A percentile compares a stretch with the other conserved stretches of the same genome.
These are phyloP conservation scores for Istiophorus platypterus DNA, from an alignment of 2,113 vertebrate genomes.

Conservation along the genomic window DNA sequence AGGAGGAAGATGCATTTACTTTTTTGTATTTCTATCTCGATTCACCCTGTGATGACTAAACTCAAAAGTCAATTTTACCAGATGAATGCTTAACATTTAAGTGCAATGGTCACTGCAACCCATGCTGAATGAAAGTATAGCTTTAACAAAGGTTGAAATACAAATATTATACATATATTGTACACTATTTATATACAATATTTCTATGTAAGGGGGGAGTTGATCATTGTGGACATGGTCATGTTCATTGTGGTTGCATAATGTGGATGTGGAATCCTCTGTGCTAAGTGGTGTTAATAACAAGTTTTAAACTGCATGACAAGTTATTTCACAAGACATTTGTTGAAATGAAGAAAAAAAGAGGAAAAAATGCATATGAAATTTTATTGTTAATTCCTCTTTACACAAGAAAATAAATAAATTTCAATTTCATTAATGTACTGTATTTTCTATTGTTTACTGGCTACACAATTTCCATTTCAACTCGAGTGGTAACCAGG, in stretches of 20 bases:
- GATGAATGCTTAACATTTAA: neutral
- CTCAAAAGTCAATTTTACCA: neutral
- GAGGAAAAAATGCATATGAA: too few species aligned
- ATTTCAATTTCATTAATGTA: neutral
- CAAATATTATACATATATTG: neutral
- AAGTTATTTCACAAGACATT: neutral
- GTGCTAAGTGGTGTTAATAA: conserved; percentile 1
- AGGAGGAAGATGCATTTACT: neutral
- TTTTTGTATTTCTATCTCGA: neutral
- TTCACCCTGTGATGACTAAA: neutral
- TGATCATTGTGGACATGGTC: neutral
- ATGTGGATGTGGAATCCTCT: neutral
- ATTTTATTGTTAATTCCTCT: neutral
- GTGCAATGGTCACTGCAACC: neutral
- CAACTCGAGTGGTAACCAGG: conserved; percentile 17
- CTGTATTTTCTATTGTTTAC: neutral
- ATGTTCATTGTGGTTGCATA: conserved; percentile 11
- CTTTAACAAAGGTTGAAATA: neutral
- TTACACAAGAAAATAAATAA: neutral
- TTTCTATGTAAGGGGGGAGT: neutral
- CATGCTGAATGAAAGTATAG: neutral
- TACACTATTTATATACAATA: neutral
- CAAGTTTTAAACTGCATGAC: neutral
- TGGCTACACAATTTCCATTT: conserved; percentile 15
- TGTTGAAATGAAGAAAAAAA: neutral